Percentiles rank a stretch among this genome's conserved stretches.
Conservation (phyloP, 2,113 vertebrate species). For the Panurus biarmicus region DNA sequence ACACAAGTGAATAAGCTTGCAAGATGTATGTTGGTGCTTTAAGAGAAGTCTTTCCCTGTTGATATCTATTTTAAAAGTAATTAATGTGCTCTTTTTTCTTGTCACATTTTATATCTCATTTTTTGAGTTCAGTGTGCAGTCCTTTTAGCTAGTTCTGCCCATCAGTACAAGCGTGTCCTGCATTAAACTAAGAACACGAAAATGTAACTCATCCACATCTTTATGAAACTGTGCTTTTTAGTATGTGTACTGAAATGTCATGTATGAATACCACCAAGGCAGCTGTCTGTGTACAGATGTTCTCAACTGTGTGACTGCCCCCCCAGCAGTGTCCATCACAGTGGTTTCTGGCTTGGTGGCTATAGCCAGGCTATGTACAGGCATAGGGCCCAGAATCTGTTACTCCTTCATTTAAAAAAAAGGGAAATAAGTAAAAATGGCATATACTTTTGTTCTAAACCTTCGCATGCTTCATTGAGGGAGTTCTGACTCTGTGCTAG, state of each 20-base stretch:
- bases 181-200: background rate
- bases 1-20: background rate
- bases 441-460: background rate
- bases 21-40: background rate
- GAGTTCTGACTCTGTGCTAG: background rate
- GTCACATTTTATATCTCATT: background rate
- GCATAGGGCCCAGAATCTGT: background rate
- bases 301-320: background rate
- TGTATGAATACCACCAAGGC: rapidly evolving
- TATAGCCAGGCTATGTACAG: background rate
- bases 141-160: background rate
- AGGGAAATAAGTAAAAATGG: background rate
- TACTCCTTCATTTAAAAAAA: background rate
- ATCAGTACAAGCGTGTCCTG: background rate
- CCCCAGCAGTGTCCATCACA: background rate
- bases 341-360: background rate
- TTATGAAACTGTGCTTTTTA: background rate
- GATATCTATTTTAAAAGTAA: background rate
- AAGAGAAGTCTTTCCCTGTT: background rate
- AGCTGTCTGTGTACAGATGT: background rate
- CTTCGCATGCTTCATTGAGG: background rate
- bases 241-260: background rate
- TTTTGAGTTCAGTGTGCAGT: background rate
- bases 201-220: background rate
- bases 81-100: background rate